A percentile compares a stretch with the other conserved stretches of the same genome.
Conservation (phyloP, 2,797 vertebrate genomes). For the Eurystomus glaucurus region DNA sequence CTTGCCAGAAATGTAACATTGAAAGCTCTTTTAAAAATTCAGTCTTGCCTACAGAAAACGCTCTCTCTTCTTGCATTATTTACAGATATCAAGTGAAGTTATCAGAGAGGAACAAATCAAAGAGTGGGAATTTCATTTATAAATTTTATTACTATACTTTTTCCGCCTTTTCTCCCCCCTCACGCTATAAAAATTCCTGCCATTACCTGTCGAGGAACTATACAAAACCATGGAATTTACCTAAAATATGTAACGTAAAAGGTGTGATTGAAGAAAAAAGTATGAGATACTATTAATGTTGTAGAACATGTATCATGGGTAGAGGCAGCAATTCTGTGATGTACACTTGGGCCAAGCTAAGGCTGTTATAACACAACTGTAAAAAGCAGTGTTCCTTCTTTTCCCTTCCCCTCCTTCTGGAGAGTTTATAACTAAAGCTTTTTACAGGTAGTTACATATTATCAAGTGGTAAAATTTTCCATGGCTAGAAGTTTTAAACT, state of each 20-base stretch:
- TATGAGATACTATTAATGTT: rapidly evolving
- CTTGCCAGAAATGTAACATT: background rate
- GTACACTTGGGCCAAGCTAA: background rate
- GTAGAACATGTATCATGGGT: rapidly evolving
- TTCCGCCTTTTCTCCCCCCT: rapidly evolving
- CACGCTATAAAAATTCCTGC: rapidly evolving
- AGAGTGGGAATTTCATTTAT: background rate
- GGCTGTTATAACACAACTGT: background rate
- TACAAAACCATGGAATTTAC: background rate
- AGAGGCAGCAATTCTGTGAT: background rate
- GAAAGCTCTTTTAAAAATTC: background rate
- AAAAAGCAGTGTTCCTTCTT: background rate
- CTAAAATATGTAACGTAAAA: background rate
- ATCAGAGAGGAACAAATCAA: background rate
- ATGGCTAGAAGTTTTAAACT: background rate
- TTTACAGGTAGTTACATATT: background rate
- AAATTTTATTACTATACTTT: background rate
- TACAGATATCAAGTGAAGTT: background rate
- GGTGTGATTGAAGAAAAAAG: background rate
- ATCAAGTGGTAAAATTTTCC: slow-evolving; percentile 9
- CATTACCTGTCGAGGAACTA: rapidly evolving
- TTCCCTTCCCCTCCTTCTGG: background rate
- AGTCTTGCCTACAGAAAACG: background rate
- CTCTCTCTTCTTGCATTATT: background rate
- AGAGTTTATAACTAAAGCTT: background rate